A percentile compares a stretch with the other conserved stretches of the same genome.
These are phyloP conservation scores for Nycteola revayana DNA, from an alignment of 2,888 invertebrate species.

Conservation along the genomic window DNA sequence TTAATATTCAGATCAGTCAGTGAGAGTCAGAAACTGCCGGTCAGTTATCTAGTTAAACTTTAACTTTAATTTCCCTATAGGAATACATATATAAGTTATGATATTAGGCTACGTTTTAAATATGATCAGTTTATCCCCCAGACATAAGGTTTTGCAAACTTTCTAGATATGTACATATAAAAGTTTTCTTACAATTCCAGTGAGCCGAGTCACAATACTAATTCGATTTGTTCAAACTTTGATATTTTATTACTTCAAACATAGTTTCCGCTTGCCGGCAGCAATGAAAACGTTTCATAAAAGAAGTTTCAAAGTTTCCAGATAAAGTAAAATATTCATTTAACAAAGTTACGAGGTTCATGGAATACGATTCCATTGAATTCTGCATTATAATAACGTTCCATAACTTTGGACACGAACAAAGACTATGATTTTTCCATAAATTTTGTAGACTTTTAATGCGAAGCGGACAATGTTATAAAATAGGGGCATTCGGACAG, in stretches of 20 bases:
- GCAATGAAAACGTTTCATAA: slow-evolving; percentile 6
- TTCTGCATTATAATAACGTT: slow-evolving; percentile 19
- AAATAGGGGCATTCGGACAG: slow-evolving; percentile 32
- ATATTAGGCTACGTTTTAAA: too few relatives aligned
- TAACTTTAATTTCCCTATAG: too few relatives aligned
- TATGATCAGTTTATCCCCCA: too few relatives aligned
- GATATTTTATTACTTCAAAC: neutral
- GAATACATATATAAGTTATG: too few relatives aligned
- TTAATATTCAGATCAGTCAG: too few relatives aligned
- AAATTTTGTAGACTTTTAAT: slow-evolving; percentile 34
- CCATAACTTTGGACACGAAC: slow-evolving; percentile 28
- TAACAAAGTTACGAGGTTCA: slow-evolving; percentile 21
- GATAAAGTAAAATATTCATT: slow-evolving; percentile 18
- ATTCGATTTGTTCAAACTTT: too few relatives aligned
- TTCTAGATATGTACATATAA: too few relatives aligned
- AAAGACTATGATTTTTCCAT: slow-evolving; percentile 27
- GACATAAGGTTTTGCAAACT: too few relatives aligned
- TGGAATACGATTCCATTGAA: slow-evolving; percentile 25
- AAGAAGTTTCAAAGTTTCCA: slow-evolving; percentile 10
- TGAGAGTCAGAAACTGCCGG: too few relatives aligned
- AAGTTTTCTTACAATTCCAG: too few relatives aligned
- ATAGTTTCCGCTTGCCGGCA: slow-evolving; percentile 1
- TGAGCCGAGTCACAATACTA: too few relatives aligned
- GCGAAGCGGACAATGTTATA: slow-evolving; percentile 47
- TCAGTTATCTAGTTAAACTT: too few relatives aligned